Percentiles rank a stretch among this genome's conserved stretches.
phyloP scores from a whole-genome alignment of 30 jellyfish, hydroid and myxozoan genomes.

The Turritopsis dohrnii region DNA sequence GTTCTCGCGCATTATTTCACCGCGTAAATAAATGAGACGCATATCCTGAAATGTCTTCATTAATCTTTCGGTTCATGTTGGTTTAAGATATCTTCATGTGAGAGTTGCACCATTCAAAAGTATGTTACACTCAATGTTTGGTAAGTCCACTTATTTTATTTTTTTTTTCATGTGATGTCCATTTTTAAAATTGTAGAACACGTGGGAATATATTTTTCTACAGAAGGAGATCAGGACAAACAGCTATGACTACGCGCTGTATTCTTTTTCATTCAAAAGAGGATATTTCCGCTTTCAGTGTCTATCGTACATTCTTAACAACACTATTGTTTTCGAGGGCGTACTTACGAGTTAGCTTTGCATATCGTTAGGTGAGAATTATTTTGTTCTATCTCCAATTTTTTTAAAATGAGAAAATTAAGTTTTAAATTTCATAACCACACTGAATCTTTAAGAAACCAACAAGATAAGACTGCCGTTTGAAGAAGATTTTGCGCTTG shows the following conservation, averaged over 20 bases:
- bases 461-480: too few species aligned
- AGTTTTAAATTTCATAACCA: too few species aligned
- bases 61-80: neutral
- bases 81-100: neutral
- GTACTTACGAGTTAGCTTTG: neutral
- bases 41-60: neutral
- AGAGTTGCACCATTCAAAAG: neutral
- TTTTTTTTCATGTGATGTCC: too few species aligned
- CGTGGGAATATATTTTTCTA: too few species aligned
- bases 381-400: too few species aligned
- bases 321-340: neutral
- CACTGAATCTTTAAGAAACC: too few species aligned
- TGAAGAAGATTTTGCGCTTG: too few species aligned
- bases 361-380: too few species aligned
- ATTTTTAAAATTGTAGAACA: too few species aligned
- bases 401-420: too few species aligned
- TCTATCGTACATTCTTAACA: neutral
- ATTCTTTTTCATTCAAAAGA: neutral
- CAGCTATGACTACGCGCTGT: neutral
- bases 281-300: neutral
- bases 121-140: neutral
- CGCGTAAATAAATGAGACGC: neutral
- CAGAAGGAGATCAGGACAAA: neutral
- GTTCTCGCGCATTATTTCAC: neutral
- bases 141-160: too few species aligned